Base-by-base conservation (phyloP, 2,888 invertebrate genomes). In the Argyra leucocephala region DNA sequence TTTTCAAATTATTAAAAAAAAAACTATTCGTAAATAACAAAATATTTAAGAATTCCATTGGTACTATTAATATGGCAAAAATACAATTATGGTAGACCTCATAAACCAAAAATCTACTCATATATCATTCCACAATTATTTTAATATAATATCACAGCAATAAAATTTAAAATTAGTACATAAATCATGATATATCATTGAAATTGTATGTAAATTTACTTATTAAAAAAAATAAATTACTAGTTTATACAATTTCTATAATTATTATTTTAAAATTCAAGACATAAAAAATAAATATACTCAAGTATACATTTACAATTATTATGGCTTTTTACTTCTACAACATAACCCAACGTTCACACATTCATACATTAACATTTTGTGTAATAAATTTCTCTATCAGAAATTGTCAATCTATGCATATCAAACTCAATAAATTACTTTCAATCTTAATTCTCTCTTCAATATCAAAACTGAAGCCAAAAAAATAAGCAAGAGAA, bases 251-350 rank as follows among this genome's bases (percentile, higher is more conserved):
- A 48, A 48, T 48, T 48, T 48, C 48, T 48, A n/a, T 48, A 48
- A 48, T 48, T 48, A 48, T 18, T 48, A 48, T 48, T 48, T 48
- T 48, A 48, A n/a, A 48, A 48, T 48, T 48, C 48, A 48, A 48
- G 15, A 48, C 18, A 48, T 18, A 48, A 18, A 12, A 48, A 48
- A 48, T 18, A 12, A 18, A 48, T 48, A 48, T 48, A 18, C 10
- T 37, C 5, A 48, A 18, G 18, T 48, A 10, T 37, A 15, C 15
- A 37, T 37, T 15, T 37, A 15, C 37, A 37, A 37, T 9, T 37
- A 37, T 15, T 10, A 37, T 15, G 3, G 37, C 12, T 3, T 37
- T 6, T 10, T 31, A 31, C 31, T 7, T 37, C 10, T 37, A 37
- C 15, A 37, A 37, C 5, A 37, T 48, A 18, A 48, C n/a, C 12